Evolutionary conservation across 2,797 vertebrate species (phyloP).

Genomic region (Megalops cyprinoides): DNA sequence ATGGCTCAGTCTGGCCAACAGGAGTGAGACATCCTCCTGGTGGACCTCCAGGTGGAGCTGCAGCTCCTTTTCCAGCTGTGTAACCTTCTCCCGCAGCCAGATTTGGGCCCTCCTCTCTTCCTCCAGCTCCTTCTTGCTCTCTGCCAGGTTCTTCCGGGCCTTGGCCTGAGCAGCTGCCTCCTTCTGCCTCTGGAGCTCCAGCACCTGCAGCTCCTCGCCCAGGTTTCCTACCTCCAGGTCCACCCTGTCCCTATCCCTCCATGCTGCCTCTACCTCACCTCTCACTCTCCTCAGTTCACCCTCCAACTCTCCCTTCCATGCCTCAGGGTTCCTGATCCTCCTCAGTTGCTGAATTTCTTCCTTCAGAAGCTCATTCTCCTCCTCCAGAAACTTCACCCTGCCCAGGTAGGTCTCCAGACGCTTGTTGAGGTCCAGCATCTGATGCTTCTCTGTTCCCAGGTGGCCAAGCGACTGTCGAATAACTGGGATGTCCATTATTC

Average conservation of each 20-base stretch:
- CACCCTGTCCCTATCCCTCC: constrained; percentile 75
- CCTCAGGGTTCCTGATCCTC: constrained; percentile 45
- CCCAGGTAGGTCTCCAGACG: constrained; percentile 87
- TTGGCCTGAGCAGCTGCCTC: constrained; percentile 72
- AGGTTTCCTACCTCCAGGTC: constrained; percentile 80
- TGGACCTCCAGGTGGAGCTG: constrained; percentile 72
- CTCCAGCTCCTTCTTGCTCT: constrained; percentile 77
- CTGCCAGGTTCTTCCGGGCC: constrained; percentile 63
- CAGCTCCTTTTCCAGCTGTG: constrained; percentile 83
- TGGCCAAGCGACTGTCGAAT: constrained; percentile 37
- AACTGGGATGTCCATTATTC: constrained; percentile 64
- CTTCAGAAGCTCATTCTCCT: constrained; percentile 81
- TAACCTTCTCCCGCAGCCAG: constrained; percentile 79
- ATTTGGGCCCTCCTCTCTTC: constrained; percentile 80
- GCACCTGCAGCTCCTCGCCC: constrained; percentile 70
- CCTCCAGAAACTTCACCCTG: constrained; percentile 86
- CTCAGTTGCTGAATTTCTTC: constrained; percentile 70
- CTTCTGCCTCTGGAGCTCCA: constrained; percentile 72
- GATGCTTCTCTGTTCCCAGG: constrained; percentile 80
- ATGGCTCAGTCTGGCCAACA: constrained; percentile 56
- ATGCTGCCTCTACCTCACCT: constrained; percentile 72
- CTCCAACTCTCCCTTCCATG: constrained; percentile 67
- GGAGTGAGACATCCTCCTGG: constrained; percentile 75
- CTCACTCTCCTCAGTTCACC: constrained; percentile 76
- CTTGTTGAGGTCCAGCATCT: constrained; percentile 91